phyloP scores from a whole-genome alignment of 2,113 vertebrate genomes.

The Gasterosteus nipponicus region DNA sequence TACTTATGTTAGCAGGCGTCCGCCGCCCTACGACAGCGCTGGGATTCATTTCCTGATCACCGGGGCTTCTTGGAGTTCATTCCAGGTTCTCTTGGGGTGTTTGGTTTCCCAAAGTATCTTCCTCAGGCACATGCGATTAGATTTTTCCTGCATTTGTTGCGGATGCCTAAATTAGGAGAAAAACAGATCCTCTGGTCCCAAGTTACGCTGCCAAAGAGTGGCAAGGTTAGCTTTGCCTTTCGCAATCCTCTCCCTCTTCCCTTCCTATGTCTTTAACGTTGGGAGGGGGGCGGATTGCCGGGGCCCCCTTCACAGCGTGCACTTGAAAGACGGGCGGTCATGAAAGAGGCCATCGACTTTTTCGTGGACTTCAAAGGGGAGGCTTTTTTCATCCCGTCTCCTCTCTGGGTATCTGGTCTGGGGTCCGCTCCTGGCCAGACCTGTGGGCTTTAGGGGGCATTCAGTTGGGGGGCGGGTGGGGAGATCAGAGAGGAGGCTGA shows the following conservation, averaged over 20 bases:
- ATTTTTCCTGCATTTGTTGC: conserved; percentile 11
- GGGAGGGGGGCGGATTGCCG: conserved; percentile 71
- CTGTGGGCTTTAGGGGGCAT: conserved; percentile 82
- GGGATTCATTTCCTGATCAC: background rate
- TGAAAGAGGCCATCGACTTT: conserved; percentile 87
- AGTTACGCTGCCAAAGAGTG: conserved; percentile 54
- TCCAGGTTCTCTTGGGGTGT: background rate
- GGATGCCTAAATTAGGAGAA: conserved; percentile 27
- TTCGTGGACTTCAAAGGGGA: conserved; percentile 80
- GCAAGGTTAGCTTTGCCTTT: conserved; percentile 34
- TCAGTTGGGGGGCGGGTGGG: conserved; percentile 68
- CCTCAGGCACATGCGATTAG: conserved; percentile 11
- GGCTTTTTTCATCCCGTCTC: conserved; percentile 78
- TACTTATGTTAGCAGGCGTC: background rate
- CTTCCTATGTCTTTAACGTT: conserved; percentile 76
- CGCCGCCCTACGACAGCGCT: background rate
- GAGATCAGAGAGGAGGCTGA: conserved; percentile 83
- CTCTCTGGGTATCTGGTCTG: conserved; percentile 80
- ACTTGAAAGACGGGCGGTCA: conserved; percentile 84
- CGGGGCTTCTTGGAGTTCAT: background rate
- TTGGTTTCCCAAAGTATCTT: background rate
- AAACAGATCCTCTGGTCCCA: conserved; percentile 35
- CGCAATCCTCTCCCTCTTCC: conserved; percentile 19
- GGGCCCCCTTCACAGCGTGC: conserved; percentile 78
- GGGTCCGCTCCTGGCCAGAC: conserved; percentile 78